phyloP scores from a whole-genome alignment of 1,140 invertebrate species.

The Pomacea maculata region DNA sequence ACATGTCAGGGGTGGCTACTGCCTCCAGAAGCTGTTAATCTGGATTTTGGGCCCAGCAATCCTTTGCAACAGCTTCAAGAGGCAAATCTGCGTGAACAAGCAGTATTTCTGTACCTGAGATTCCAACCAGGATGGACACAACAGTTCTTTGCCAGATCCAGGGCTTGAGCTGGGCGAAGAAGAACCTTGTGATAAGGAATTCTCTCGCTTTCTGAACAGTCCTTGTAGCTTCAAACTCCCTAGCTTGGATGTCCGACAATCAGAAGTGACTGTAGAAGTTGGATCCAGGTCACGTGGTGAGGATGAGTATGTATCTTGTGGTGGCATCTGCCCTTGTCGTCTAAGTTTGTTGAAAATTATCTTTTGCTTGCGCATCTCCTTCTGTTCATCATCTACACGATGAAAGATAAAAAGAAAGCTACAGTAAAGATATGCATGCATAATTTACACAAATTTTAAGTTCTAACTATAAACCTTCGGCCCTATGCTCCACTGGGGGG shows the following conservation, averaged over 20 bases:
- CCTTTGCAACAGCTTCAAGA: too few relatives aligned
- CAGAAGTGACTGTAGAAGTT: background rate
- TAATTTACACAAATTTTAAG: background rate
- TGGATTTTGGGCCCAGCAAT: too few relatives aligned
- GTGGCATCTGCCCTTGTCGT: slow-evolving; percentile 48
- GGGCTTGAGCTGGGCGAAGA: too few relatives aligned
- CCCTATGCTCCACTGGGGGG: too few relatives aligned
- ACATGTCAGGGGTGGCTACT: too few relatives aligned
- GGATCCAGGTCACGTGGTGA: slow-evolving; percentile 29
- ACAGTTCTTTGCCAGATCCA: too few relatives aligned
- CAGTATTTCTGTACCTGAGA: slow-evolving; percentile 7
- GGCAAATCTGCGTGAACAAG: background rate
- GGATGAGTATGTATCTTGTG: slow-evolving; percentile 44
- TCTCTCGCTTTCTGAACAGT: too few relatives aligned
- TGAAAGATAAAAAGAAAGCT: slow-evolving; percentile 1
- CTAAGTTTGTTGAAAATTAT: slow-evolving; percentile 86
- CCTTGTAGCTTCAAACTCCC: too few relatives aligned
- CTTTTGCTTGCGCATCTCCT: slow-evolving; percentile 86
- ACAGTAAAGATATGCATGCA: background rate
- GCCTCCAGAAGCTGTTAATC: too few relatives aligned
- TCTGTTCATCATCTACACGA: slow-evolving; percentile 75
- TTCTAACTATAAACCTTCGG: too few relatives aligned
- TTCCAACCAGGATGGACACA: background rate
- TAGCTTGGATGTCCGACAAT: too few relatives aligned
- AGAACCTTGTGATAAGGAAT: too few relatives aligned